Conservation (phyloP, 92 coral and sea anemone genomes). For the Anthopleura xanthogrammica region DNA sequence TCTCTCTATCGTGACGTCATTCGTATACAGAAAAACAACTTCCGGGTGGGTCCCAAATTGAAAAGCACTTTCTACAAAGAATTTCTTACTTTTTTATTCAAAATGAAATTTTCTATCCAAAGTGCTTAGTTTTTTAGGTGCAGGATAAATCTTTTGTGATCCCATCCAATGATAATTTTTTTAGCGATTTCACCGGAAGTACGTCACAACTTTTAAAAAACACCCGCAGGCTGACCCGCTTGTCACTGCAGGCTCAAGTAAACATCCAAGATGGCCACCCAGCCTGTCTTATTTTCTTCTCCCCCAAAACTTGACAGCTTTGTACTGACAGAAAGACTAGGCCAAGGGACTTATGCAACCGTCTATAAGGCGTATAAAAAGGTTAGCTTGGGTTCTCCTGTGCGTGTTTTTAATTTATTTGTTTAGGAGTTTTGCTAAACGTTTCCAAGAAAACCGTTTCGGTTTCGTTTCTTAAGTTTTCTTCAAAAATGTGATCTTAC, state of each 20-base stretch:
- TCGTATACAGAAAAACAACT: too few species aligned
- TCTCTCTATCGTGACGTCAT: too few species aligned
- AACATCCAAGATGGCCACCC: conserved; percentile 78
- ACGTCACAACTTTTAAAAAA: background rate
- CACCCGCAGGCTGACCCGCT: background rate
- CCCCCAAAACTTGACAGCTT: conserved; percentile 89
- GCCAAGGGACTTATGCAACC: conserved; percentile 96
- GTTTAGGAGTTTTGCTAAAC: background rate
- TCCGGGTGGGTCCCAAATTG: too few species aligned
- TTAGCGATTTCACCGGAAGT: background rate
- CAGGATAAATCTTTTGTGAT: too few species aligned
- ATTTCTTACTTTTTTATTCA: too few species aligned
- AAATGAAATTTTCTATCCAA: too few species aligned
- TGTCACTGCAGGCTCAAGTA: conserved; percentile 59
- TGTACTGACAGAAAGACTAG: conserved; percentile 92
- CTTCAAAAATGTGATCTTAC: background rate
- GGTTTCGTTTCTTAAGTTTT: background rate
- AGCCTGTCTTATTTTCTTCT: conserved; percentile 35
- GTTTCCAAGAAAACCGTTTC: background rate
- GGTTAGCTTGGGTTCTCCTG: conserved; percentile 36
- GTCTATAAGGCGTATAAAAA: conserved; percentile 97
- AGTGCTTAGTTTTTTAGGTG: too few species aligned
- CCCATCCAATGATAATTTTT: too few species aligned
- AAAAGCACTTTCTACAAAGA: too few species aligned
- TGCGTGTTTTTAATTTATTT: background rate